A percentile compares a stretch with the other conserved stretches of the same genome.
phyloP scores from a whole-genome alignment of 2,888 invertebrate genomes.

The Eilema griseolum region DNA sequence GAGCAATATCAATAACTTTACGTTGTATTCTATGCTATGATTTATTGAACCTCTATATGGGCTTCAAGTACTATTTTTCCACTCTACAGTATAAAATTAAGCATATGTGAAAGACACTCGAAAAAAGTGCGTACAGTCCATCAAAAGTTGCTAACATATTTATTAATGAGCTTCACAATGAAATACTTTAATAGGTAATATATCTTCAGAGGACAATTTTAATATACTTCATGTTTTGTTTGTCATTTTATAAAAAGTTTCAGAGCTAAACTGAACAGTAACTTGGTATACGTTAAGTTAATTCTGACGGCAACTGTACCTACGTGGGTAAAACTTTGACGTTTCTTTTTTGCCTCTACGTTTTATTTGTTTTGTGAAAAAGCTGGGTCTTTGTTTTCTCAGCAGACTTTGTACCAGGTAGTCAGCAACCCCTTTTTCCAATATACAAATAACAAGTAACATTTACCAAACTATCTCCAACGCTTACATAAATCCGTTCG shows the following conservation, averaged over 20 bases:
- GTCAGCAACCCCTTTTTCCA: conserved; percentile 58
- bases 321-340: neutral
- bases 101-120: neutral
- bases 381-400: conserved; percentile 56
- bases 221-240: neutral
- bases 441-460: conserved; percentile 61
- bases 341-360: conserved; percentile 52
- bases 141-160: neutral
- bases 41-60: neutral
- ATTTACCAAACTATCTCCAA: conserved; percentile 51
- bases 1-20: neutral
- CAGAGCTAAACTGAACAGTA: neutral
- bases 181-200: neutral
- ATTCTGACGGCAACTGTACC: neutral
- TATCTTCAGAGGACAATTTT: no score
- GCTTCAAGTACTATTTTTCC: no score
- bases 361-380: conserved; percentile 55
- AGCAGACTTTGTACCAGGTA: conserved; percentile 53
- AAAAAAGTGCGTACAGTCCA: neutral
- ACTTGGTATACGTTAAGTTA: neutral
- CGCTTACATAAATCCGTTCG: conserved; percentile 52
- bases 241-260: no score
- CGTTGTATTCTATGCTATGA: neutral
- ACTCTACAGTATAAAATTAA: neutral
- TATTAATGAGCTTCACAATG: no score